Percentiles rank a stretch among this genome's conserved stretches.
phyloP scores from a whole-genome alignment of 37 sponge, comb jelly and placozoan genomes.

The Ephydatia muelleri region DNA sequence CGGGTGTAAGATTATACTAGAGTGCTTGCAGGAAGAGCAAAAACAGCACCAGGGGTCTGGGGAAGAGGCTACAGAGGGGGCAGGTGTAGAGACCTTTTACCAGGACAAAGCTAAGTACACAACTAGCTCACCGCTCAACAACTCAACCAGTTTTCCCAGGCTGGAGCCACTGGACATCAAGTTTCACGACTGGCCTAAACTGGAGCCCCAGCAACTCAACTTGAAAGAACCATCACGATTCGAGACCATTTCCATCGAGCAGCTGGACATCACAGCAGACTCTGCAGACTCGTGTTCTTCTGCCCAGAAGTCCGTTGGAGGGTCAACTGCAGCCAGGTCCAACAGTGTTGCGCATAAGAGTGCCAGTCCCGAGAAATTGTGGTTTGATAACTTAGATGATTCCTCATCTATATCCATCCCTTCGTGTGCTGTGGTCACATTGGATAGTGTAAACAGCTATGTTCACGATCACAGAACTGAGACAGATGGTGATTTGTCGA shows the following conservation, averaged over 20 bases:
- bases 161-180: background rate
- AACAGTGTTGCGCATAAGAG: background rate
- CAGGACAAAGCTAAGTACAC: background rate
- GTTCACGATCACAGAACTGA: background rate
- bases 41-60: background rate
- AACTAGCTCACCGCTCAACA: background rate
- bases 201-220: background rate
- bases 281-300: background rate
- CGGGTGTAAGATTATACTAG: background rate
- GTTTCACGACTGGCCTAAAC: background rate
- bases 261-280: background rate
- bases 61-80: background rate
- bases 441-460: background rate
- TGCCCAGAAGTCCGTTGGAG: background rate
- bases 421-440: too few relatives aligned
- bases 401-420: too few relatives aligned
- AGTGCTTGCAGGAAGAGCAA: background rate
- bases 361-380: background rate
- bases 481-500: background rate
- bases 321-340: too few relatives aligned
- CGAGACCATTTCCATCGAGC: background rate
- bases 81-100: background rate
- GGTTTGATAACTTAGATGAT: background rate
- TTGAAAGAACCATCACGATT: background rate
- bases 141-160: background rate